Conservation (phyloP, 2,113 vertebrate genomes). For the Hyaena hyaena region DNA sequence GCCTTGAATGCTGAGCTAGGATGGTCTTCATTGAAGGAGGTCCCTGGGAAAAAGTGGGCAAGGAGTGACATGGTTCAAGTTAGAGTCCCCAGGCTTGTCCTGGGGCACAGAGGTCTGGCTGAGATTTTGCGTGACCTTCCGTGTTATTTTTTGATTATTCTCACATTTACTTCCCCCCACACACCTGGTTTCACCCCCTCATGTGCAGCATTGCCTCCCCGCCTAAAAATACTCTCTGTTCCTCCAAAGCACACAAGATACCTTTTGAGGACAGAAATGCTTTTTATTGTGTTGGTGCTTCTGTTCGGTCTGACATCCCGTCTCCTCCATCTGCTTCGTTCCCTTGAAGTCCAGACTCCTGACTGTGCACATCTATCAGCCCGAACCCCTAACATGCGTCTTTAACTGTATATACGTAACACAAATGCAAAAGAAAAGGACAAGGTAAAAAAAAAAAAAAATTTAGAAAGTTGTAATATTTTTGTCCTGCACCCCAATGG, state of each 20-base stretch:
- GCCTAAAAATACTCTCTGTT: neutral
- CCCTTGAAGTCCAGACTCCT: neutral
- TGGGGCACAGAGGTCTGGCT: neutral
- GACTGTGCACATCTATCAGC: neutral
- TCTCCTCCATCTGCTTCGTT: neutral
- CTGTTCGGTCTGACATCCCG: neutral
- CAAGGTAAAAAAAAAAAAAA: neutral
- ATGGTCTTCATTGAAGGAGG: rapidly evolving
- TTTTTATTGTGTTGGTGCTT: neutral
- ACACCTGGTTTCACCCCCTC: neutral
- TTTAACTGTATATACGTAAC: neutral
- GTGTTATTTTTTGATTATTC: neutral
- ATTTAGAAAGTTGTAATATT: neutral
- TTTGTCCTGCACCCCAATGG: neutral
- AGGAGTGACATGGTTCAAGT: neutral
- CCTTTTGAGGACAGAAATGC: neutral
- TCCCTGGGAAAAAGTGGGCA: neutral
- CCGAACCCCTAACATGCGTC: neutral
- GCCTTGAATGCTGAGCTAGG: neutral
- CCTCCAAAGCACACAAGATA: neutral
- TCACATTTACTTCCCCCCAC: neutral
- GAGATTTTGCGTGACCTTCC: neutral
- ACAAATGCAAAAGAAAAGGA: neutral
- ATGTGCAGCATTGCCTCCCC: neutral
- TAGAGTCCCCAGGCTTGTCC: neutral